Conservation (phyloP, 2,888 invertebrate species). For the Thelaira solivaga region DNA sequence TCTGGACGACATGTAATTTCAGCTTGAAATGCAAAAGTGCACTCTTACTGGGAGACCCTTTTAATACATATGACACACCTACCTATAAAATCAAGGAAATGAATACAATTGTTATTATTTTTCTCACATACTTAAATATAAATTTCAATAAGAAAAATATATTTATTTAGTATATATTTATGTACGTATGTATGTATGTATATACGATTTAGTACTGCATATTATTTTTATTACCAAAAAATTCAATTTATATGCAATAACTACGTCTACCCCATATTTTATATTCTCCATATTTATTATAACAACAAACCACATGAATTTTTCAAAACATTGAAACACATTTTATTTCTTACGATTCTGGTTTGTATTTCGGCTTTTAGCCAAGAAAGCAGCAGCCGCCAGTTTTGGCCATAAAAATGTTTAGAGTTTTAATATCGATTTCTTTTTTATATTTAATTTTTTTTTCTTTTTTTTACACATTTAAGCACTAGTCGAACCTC, state of each 20-base stretch:
- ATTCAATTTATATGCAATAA: conserved; percentile 65
- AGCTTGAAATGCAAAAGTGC: no score
- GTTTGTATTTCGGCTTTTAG: conserved; percentile 31
- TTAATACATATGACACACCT: neutral
- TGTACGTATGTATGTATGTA: no score
- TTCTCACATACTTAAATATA: conserved; percentile 17
- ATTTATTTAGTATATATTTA: no score
- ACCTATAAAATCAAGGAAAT: neutral
- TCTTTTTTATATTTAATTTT: neutral
- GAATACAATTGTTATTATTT: conserved; percentile 20
- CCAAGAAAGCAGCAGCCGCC: neutral
- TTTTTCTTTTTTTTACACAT: neutral
- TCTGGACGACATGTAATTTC: no score
- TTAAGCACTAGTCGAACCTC: neutral
- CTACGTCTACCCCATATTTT: conserved; percentile 2
- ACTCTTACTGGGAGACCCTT: no score
- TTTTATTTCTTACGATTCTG: neutral
- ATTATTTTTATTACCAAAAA: conserved; percentile 52
- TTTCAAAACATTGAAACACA: neutral
- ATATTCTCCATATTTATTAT: conserved; percentile 7
- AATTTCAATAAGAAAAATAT: neutral
- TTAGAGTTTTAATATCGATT: neutral
- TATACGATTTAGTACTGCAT: neutral
- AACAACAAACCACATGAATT: conserved; percentile 13
- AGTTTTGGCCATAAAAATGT: conserved; percentile 9